Base-by-base conservation (phyloP, 2,888 invertebrate genomes). In the Clostera curtula region DNA sequence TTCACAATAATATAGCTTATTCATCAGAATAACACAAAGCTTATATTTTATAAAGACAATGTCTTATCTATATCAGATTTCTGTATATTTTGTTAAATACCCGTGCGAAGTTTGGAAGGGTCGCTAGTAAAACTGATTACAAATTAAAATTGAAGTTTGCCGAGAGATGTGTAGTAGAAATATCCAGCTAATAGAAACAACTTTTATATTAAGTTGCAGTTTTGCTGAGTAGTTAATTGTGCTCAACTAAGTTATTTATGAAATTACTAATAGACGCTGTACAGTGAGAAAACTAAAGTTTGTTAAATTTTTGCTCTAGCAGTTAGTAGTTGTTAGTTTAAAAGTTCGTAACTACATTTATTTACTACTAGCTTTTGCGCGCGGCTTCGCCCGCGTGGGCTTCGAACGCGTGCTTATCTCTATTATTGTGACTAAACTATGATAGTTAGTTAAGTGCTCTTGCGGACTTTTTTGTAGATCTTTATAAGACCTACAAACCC, bases 131-230 rank as follows among this genome's bases (percentile, higher is more conserved):
- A 31, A 25, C 29, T 12, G 33, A 30, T 43, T 34, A 34, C 29
- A 37, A 26, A 25, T 25, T 17, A 31, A 28, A 43, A 42, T 31
- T 22, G 36, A 24, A 26, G 22, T 19, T 40, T 31, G 24, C 25
- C 29, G 35, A 37, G 34, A 33, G 28, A 41, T 41, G 23, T 30
- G 29, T 33, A 31, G n/a, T 19, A 46, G 43, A 40, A 20, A 43
- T 31, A 40, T 42, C 40, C 40, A 28, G 45, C 47, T 42, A 40
- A 47, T 46, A 43, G 45, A 40, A 19, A 37, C 35, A 63, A 65
- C 56, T 66, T 64, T 61, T 60, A 58, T 55, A 60, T 64, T 61
- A 59, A 53, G 43, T 56, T 43, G 40, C 35, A 51, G 52, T 51
- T 48, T 47, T 36, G 32, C 11, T 13, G 42, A 54, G 49, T 56